phyloP scores from a whole-genome alignment of 2,113 vertebrate genomes.

The Megalops atlanticus region DNA sequence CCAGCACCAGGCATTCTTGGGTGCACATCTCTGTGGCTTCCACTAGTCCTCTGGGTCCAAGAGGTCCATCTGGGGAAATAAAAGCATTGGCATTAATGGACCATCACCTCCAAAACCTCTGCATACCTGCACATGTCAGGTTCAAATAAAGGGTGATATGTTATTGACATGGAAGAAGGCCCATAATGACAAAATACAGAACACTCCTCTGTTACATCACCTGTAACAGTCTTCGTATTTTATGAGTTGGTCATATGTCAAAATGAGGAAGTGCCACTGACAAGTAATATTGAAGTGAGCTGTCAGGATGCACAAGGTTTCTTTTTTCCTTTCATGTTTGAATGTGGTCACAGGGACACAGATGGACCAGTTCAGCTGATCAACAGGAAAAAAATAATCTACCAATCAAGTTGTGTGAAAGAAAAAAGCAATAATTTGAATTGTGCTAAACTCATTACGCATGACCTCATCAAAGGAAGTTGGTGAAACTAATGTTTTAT shows the following conservation, averaged over 20 bases:
- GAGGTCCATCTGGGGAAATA: constrained; percentile 79
- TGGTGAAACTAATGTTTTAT: constrained; percentile 35
- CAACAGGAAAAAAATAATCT: not conserved
- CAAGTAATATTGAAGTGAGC: constrained; percentile 5
- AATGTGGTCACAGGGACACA: not conserved
- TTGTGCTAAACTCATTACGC: constrained; percentile 10
- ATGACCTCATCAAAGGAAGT: constrained; percentile 28
- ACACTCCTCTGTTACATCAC: not conserved
- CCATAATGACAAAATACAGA: not conserved
- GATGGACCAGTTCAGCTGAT: not conserved
- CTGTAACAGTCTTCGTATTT: not conserved
- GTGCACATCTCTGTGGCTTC: constrained; percentile 99
- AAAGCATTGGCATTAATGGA: not conserved
- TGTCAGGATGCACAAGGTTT: not conserved
- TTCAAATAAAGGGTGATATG: not conserved
- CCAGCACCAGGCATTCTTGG: constrained; percentile 94
- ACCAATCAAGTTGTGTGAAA: not conserved
- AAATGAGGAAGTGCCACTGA: not conserved
- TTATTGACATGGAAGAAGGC: not conserved
- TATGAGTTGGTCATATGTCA: not conserved
- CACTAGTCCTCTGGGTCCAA: constrained; percentile 91
- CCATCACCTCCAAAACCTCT: not conserved
- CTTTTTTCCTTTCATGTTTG: not conserved
- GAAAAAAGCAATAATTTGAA: not conserved
- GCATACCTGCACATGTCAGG: too few relatives aligned